Evolutionary conservation across 2,888 invertebrate genomes (phyloP).

Genomic region (Silvanus unidentatus): DNA sequence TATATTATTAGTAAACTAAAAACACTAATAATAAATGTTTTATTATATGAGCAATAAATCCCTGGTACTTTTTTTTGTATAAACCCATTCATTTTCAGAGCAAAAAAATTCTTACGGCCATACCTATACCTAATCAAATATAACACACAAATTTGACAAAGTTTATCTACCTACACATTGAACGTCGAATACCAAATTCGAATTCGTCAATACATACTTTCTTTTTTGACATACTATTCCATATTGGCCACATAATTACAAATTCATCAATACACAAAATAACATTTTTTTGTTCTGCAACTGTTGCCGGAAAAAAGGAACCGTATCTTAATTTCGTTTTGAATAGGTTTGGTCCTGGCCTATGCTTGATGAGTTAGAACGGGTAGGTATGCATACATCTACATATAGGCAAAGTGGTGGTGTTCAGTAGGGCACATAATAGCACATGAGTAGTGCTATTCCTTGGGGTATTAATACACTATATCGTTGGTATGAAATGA

Average conservation of each 20-base stretch:
- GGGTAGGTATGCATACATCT: background rate
- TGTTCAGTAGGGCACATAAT: constrained; percentile 3
- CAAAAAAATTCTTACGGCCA: too few relatives aligned
- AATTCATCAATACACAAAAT: constrained; percentile 16
- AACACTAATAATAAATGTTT: too few relatives aligned
- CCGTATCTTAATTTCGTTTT: constrained; percentile 18
- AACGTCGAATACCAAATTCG: too few relatives aligned
- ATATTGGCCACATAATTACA: constrained; percentile 10
- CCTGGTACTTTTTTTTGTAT: too few relatives aligned
- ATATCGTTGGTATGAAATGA: constrained; percentile 33
- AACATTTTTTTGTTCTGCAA: constrained; percentile 11
- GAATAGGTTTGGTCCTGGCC: constrained; percentile 10
- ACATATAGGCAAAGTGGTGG: constrained; percentile 1
- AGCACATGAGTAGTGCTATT: constrained; percentile 26
- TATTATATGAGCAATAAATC: too few relatives aligned
- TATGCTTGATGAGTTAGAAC: background rate
- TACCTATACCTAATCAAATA: too few relatives aligned
- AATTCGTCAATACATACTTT: too few relatives aligned
- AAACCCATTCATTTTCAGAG: too few relatives aligned
- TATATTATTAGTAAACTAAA: too few relatives aligned
- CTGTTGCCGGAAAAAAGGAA: constrained; percentile 9
- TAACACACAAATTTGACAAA: too few relatives aligned
- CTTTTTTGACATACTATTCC: background rate
- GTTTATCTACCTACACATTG: too few relatives aligned
- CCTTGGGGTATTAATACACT: constrained; percentile 35